Base-by-base conservation (phyloP, 2,113 vertebrate species). In the Saccopteryx leptura region DNA sequence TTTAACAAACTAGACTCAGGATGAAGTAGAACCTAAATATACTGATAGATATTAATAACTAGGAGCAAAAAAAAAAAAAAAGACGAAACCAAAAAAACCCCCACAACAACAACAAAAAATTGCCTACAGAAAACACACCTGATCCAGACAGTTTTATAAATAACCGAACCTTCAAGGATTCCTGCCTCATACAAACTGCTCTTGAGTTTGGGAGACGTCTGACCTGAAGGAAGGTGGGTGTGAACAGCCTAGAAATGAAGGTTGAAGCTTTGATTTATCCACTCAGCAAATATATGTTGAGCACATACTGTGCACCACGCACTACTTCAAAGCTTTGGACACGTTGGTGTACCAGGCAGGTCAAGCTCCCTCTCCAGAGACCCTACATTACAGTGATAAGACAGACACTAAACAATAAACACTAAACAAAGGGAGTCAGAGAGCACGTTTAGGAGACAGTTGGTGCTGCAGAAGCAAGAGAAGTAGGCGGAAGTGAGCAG, bases 11-110 rank as follows among this genome's bases (percentile, higher is more conserved):
- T 28, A 85, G 79, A 94, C 48, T 91, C 58, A 63, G 79, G 68
- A 75, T 72, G 63, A 95, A 76, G 33, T 7, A 24, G 28, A 48
- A 52, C 39, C 56, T 91, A 86, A 89, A 78, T 17, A 68, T 3
- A 52, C 33, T 9, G 95, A 89, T 11, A 66, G 72, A 68, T 66
- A 61, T 68, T 78, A 82, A 66, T 78, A 93, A 93, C 69, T n/a
- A 39, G 48, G 68, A 60, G 54, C 52, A 61, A 74, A 18, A 31
- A 80, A 54, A 61, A 65, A 39, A 39, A 39, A 39, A 39, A 39
- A 39, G 39, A 39, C 39, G 3, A 39, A 39, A 39, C 39, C 39
- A 39, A 39, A 39, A 39, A 39, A 39, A 39, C 39, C 39, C 39
- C 39, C 39, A 39, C 39, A 39, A 39, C 39, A 39, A 39, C 39